A percentile compares a stretch with the other conserved stretches of the same genome.
Evolutionary conservation across 2,888 invertebrate species (phyloP).

Genomic region (Philopedon plagiatum): DNA sequence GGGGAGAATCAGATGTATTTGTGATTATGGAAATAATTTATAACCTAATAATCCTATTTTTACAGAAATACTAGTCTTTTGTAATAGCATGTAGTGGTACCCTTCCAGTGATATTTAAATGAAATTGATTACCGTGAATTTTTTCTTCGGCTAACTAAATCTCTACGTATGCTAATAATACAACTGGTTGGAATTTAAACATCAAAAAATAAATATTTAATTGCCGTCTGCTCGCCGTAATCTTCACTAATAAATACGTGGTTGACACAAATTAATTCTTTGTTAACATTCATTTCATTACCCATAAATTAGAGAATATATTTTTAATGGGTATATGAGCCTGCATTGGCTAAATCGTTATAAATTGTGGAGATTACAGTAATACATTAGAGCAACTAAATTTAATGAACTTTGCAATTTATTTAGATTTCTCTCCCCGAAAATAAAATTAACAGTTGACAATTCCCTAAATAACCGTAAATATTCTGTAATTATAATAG

Average conservation of each 20-base stretch:
- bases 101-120: too few relatives aligned
- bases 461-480: constrained; percentile 39
- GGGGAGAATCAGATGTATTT: too few relatives aligned
- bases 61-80: too few relatives aligned
- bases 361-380: constrained; percentile 44
- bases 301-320: constrained; percentile 22
- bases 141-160: too few relatives aligned
- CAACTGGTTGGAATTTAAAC: too few relatives aligned
- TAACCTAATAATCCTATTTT: too few relatives aligned
- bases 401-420: constrained; percentile 48
- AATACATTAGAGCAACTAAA: constrained; percentile 42
- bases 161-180: too few relatives aligned
- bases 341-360: constrained; percentile 39
- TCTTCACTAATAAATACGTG: constrained; percentile 12
- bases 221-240: background rate
- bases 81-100: too few relatives aligned
- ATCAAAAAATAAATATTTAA: background rate
- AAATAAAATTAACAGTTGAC: constrained; percentile 47
- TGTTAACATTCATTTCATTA: constrained; percentile 20
- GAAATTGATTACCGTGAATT: too few relatives aligned
- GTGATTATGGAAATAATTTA: too few relatives aligned
- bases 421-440: constrained; percentile 33
- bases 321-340: constrained; percentile 26
- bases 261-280: constrained; percentile 16
- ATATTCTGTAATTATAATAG: constrained; percentile 43